Evolutionary conservation across 2,797 vertebrate genomes (phyloP).

Genomic region (Cuniculus paca): DNA sequence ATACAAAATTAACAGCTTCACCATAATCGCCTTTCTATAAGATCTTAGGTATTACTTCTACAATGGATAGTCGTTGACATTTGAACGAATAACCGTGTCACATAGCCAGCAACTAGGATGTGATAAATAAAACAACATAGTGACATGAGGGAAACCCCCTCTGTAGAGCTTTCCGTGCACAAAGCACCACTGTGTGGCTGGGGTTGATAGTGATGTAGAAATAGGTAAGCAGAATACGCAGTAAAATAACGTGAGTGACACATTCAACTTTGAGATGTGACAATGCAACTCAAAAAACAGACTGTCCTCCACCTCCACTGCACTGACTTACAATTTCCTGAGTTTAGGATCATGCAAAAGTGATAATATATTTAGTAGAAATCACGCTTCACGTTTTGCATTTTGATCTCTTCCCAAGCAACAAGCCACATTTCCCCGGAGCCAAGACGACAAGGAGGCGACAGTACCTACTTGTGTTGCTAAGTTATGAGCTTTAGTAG

Average conservation of each 20-base stretch:
- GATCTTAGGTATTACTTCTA: not conserved
- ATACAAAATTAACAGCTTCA: not conserved
- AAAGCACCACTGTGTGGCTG: not conserved
- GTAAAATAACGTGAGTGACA: not conserved
- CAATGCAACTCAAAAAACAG: not conserved
- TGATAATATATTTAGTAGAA: not conserved
- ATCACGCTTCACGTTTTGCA: not conserved
- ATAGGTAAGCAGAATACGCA: not conserved
- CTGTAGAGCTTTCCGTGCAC: not conserved
- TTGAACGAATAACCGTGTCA: not conserved
- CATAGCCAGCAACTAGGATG: not conserved
- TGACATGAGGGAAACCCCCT: not conserved
- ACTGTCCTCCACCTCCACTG: too few species aligned
- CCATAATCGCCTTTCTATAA: not conserved
- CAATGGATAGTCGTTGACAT: not conserved
- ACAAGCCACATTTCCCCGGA: not conserved
- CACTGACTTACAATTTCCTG: not conserved
- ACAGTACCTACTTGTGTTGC: not conserved
- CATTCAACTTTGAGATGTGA: not conserved
- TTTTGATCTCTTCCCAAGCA: not conserved
- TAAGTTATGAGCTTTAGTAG: not conserved
- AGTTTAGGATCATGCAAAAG: not conserved
- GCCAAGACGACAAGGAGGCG: not conserved
- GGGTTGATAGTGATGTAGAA: not conserved
- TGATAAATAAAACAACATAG: not conserved